phyloP scores from a whole-genome alignment of 2,888 invertebrate genomes.

The Spilarctia lutea region DNA sequence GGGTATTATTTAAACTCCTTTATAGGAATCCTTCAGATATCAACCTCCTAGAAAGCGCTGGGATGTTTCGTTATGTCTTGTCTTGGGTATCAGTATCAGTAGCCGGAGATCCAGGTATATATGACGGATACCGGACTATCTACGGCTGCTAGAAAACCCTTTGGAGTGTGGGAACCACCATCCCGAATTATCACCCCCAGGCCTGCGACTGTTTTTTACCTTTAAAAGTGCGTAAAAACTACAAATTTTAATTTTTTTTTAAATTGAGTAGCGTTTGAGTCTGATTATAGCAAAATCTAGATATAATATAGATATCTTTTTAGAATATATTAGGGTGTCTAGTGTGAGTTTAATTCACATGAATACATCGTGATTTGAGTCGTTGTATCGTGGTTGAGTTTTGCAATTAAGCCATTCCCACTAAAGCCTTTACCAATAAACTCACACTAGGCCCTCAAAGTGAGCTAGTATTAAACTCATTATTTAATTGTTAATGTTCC shows the following conservation, averaged over 20 bases:
- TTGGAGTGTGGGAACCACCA: no score
- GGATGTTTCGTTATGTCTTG: no score
- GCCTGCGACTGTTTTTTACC: not conserved
- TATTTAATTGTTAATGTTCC: not conserved
- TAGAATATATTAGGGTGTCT: not conserved
- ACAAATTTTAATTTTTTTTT: not conserved
- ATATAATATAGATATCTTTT: not conserved
- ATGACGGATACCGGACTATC: not conserved
- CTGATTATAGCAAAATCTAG: not conserved
- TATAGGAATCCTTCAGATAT: no score
- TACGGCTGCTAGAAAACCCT: not conserved
- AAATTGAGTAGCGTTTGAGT: not conserved
- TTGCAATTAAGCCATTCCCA: no score
- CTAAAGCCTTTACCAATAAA: no score
- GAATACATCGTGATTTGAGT: no score
- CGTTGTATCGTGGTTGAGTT: no score
- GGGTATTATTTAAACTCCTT: no score
- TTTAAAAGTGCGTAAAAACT: not conserved
- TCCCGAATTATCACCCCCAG: not conserved
- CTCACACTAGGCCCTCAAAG: not conserved
- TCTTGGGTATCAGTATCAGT: no score
- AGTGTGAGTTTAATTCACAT: no score
- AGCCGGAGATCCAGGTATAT: no score
- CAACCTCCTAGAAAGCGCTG: no score
- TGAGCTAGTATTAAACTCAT: not conserved